Evolutionary conservation across 2,113 vertebrate species (phyloP).

Genomic region (Oostethus manadensis): DNA sequence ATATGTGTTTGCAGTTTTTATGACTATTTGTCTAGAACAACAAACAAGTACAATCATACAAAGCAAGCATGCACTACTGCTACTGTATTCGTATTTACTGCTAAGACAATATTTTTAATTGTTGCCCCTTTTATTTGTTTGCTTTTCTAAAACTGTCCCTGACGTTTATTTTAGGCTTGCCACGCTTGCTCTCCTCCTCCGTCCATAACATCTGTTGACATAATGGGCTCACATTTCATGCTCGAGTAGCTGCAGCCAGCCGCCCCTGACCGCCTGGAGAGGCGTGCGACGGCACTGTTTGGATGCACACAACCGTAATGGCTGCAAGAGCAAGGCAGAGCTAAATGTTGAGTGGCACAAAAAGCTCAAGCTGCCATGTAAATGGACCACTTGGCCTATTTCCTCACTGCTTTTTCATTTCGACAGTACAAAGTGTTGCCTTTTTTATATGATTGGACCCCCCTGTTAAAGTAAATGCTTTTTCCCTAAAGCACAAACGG

Average conservation of each 20-base stretch:
- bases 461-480: slow-evolving; percentile 14
- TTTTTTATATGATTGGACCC: slow-evolving; percentile 21
- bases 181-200: slow-evolving; percentile 44
- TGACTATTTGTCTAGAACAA: too few relatives aligned
- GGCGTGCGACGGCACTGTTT: slow-evolving; percentile 37
- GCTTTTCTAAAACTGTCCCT: background rate
- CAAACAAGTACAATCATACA: background rate
- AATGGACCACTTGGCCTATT: slow-evolving; percentile 43
- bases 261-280: slow-evolving; percentile 29
- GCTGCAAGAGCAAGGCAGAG: slow-evolving; percentile 33
- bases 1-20: slow-evolving; percentile 3
- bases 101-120: background rate
- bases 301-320: slow-evolving; percentile 20
- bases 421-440: background rate
- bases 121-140: slow-evolving; percentile 4
- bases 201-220: slow-evolving; percentile 66
- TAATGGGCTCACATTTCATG: slow-evolving; percentile 70
- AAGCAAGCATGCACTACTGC: background rate
- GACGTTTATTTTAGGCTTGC: slow-evolving; percentile 14
- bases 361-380: slow-evolving; percentile 55
- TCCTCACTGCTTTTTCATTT: slow-evolving; percentile 22
- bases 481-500: slow-evolving; percentile 26
- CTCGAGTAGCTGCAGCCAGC: slow-evolving; percentile 53
- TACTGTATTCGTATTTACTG: slow-evolving; percentile 1
- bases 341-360: slow-evolving; percentile 51